Base-by-base conservation (phyloP, 2,797 vertebrate genomes). In the Poecilia wingei region DNA sequence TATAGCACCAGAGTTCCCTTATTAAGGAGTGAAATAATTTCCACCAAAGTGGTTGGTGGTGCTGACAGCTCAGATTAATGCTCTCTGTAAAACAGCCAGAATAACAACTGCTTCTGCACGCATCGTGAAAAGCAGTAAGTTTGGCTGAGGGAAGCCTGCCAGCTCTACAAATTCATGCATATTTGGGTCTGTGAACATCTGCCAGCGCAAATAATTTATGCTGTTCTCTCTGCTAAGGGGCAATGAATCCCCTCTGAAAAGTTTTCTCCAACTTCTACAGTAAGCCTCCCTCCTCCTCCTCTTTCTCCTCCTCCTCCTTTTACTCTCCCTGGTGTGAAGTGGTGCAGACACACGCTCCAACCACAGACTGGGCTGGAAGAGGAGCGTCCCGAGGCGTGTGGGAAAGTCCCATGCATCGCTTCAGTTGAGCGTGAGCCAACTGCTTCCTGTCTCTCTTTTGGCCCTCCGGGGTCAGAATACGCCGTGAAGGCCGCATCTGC, bases 121-220 rank as follows among this genome's bases (percentile, higher is more conserved):
- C 93, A 85, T 92, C 92, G 86, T 92, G 93, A 95, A 95, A 95
- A 92, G 94, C 81, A 90, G 88, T 90, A 88, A 88, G 92, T 95
- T 93, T 91, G 93, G 89, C 91, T 91, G 91, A 92, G 93, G 93
- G 92, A 86, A 71, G 90, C 84, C 96, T 95, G 90, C 92, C 93
- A 96, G 94, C 91, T 93, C 94, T 72, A 93, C 96, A 95, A 95
- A 96, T 95, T 96, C 96, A 95, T 97, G 96, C 95, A 96, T 96
- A 96, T 96, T 96, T 96, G 95, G 96, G 94, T 94, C 90, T 95
- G 94, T 96, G 95, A 96, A 96, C 95, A 96, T 96, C 95, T 96
- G 96, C 96, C 83, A 96, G 93, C 93, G 88, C 95, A 94, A 96
- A 96, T 95, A 96, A 96, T 96, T 97, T 92, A 96, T 91, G 93